These are phyloP conservation scores for Sebastes baramenuke DNA, from an alignment of 2,797 vertebrate species.

Conservation along the genomic window DNA sequence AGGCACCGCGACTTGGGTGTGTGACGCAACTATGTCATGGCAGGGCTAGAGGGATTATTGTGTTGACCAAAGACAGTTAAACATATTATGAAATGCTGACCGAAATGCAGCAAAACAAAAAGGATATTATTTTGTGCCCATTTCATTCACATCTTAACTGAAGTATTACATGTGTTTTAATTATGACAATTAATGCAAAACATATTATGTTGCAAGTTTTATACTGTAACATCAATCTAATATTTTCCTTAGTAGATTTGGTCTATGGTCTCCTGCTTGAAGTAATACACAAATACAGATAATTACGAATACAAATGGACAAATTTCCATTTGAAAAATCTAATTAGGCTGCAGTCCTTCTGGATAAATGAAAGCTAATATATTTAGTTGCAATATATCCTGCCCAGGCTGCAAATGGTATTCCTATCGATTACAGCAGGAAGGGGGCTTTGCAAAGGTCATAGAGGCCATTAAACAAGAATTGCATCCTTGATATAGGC, in stretches of 20 bases:
- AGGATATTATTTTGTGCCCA: no score
- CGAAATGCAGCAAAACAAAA: no score
- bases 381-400: slow-evolving; percentile 55
- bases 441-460: slow-evolving; percentile 63
- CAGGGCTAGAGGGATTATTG: no score
- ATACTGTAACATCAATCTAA: not conserved
- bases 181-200: no score
- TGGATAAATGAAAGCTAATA: slow-evolving; percentile 49
- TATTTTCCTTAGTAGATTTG: not conserved
- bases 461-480: slow-evolving; percentile 60
- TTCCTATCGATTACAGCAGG: slow-evolving; percentile 70
- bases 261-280: not conserved
- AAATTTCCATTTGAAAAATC: slow-evolving; percentile 36
- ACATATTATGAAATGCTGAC: no score
- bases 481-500: slow-evolving; percentile 40
- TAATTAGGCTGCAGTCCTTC: slow-evolving; percentile 36
- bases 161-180: no score
- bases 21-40: no score
- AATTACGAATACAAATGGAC: slow-evolving; percentile 31
- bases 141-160: no score
- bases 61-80: no score
- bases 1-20: no score
- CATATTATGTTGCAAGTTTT: not conserved
- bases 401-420: slow-evolving; percentile 60
- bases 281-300: not conserved